These are phyloP conservation scores for Pseudorasbora parva DNA, from an alignment of 2,113 vertebrate species.

Conservation along the genomic window DNA sequence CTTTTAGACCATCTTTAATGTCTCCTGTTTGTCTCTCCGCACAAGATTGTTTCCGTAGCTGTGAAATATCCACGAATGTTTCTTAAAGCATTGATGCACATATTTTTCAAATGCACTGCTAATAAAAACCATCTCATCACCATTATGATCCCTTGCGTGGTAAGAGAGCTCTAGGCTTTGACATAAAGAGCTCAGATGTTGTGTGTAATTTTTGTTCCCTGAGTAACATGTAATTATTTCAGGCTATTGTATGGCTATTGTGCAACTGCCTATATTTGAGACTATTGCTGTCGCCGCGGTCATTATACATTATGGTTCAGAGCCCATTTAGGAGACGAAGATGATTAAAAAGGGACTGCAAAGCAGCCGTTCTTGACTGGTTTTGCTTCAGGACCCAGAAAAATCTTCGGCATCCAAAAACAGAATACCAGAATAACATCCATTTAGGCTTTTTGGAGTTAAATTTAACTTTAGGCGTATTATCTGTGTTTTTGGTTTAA, in stretches of 20 bases:
- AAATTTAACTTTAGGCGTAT: too few species aligned
- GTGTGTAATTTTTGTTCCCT: constrained; percentile 51
- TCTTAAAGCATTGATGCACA: neutral
- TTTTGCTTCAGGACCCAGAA: constrained; percentile 26
- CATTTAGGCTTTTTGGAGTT: too few species aligned
- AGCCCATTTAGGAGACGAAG: constrained; percentile 57
- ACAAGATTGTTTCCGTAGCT: neutral
- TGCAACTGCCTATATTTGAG: constrained; percentile 56
- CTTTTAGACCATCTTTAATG: neutral
- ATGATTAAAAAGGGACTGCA: constrained; percentile 58
- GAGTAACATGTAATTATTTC: constrained; percentile 54
- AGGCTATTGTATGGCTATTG: constrained; percentile 46
- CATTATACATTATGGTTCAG: constrained; percentile 41
- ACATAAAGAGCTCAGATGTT: constrained; percentile 6
- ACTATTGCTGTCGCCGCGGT: constrained; percentile 50
- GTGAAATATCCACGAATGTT: neutral
- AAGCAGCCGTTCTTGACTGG: neutral
- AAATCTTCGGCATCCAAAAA: constrained; percentile 16
- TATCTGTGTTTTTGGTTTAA: too few species aligned
- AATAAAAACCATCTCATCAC: neutral
- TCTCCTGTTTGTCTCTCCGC: neutral
- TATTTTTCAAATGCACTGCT: neutral
- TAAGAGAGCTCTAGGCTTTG: neutral
- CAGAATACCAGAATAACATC: constrained; percentile 9
- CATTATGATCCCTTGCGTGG: too few species aligned